Evolutionary conservation across 1,140 invertebrate species (phyloP).

Genomic region (Macrobrachium nipponense): DNA sequence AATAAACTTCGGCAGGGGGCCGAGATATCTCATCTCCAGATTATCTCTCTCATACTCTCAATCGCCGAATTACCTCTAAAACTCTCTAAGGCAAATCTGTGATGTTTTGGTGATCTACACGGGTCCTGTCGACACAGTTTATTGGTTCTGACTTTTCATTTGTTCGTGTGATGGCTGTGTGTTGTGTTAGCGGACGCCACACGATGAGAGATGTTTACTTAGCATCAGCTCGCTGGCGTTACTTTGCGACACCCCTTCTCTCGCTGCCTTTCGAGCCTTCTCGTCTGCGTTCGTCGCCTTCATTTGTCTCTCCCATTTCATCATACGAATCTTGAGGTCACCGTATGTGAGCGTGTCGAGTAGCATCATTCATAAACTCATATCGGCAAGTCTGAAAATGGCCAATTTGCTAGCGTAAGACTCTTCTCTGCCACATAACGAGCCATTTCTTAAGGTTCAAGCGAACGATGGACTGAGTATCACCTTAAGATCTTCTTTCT

Average conservation of each 20-base stretch:
- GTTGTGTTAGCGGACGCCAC: slow-evolving; percentile 59
- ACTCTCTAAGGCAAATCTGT: slow-evolving; percentile 30
- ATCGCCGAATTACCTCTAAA: slow-evolving; percentile 5
- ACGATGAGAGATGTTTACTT: slow-evolving; percentile 60
- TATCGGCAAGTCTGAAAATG: background rate
- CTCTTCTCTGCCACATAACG: background rate
- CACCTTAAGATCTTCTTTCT: slow-evolving; percentile 46
- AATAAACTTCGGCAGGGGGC: background rate
- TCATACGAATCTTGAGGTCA: no score
- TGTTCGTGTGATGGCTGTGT: slow-evolving; percentile 62
- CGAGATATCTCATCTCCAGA: background rate
- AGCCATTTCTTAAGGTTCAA: background rate
- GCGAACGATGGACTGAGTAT: slow-evolving; percentile 49
- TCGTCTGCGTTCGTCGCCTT: background rate
- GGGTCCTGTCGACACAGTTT: slow-evolving; percentile 60
- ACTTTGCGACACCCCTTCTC: slow-evolving; percentile 50
- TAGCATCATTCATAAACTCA: no score
- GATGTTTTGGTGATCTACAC: slow-evolving; percentile 57
- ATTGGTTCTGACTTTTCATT: slow-evolving; percentile 62
- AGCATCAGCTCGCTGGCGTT: slow-evolving; percentile 60
- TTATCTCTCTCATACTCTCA: slow-evolving; percentile 19
- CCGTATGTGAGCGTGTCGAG: no score
- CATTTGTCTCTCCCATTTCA: background rate
- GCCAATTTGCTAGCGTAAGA: background rate
- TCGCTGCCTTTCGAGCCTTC: slow-evolving; percentile 26